Evolutionary conservation across 2,113 vertebrate species (phyloP).

Genomic region (Sorex fumeus): DNA sequence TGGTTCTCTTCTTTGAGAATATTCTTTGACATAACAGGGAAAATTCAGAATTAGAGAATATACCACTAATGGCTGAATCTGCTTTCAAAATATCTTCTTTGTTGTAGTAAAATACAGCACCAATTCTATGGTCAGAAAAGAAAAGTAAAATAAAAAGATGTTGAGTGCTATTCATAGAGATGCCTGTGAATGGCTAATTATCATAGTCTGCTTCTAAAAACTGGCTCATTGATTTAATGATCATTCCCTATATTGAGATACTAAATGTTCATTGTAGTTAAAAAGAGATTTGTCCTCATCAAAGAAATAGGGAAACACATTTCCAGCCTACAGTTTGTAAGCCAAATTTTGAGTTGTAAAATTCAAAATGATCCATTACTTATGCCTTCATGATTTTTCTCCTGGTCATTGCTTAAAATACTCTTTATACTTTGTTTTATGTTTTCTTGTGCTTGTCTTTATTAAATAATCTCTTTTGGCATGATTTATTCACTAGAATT

Average conservation of each 20-base stretch:
- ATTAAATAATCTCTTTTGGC: conserved; percentile 39
- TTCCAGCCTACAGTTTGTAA: conserved; percentile 45
- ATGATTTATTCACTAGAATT: conserved; percentile 55
- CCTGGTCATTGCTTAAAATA: conserved; percentile 52
- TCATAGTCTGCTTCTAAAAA: conserved; percentile 57
- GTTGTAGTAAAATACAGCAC: conserved; percentile 67
- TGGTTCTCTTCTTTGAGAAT: conserved; percentile 52
- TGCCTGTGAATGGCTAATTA: conserved; percentile 69
- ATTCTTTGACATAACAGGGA: conserved; percentile 40
- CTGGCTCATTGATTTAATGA: conserved; percentile 81
- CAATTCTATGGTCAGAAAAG: conserved; percentile 66
- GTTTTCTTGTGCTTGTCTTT: not conserved
- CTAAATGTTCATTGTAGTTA: conserved; percentile 72
- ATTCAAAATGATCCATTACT: conserved; percentile 68
- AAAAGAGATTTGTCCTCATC: conserved; percentile 74
- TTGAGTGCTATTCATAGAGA: conserved; percentile 39
- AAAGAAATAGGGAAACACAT: conserved; percentile 42
- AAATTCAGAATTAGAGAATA: conserved; percentile 57
- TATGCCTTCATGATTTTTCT: conserved; percentile 57
- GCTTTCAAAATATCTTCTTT: conserved; percentile 66
- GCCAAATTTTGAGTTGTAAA: conserved; percentile 64
- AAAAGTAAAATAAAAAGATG: conserved; percentile 69
- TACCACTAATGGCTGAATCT: conserved; percentile 58
- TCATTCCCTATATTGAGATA: conserved; percentile 45
- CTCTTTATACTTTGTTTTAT: conserved; percentile 34